Conservation (phyloP, 2,797 vertebrate species). For the Takifugu ocellatus region DNA sequence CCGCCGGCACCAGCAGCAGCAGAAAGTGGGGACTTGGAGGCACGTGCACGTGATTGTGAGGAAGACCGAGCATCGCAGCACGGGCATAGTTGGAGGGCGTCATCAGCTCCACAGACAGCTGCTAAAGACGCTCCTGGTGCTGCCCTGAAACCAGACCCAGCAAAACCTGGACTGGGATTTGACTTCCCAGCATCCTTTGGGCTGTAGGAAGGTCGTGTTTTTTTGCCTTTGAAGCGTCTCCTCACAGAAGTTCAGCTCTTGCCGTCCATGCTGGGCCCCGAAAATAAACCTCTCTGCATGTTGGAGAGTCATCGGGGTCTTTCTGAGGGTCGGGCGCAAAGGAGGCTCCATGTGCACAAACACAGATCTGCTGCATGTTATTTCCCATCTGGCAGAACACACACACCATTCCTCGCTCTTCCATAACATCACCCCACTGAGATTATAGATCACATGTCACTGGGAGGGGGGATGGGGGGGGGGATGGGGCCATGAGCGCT, state of each 20-base stretch:
- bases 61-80: no score
- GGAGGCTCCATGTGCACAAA: slow-evolving; percentile 23
- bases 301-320: slow-evolving; percentile 20
- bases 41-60: no score
- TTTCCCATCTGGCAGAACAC: slow-evolving; percentile 1
- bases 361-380: slow-evolving; percentile 2
- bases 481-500: slow-evolving; percentile 14
- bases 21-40: no score
- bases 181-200: neutral
- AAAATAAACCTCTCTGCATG: slow-evolving; percentile 37
- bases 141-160: no score
- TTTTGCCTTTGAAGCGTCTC: slow-evolving; percentile 8
- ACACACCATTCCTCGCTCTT: slow-evolving; percentile 28
- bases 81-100: no score
- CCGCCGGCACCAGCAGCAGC: no score
- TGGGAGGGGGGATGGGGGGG: slow-evolving; percentile 16
- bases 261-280: slow-evolving; percentile 17
- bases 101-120: no score
- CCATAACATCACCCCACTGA: slow-evolving; percentile 28
- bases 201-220: neutral
- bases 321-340: slow-evolving; percentile 13
- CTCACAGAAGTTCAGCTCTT: slow-evolving; percentile 26
- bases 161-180: slow-evolving; percentile 11
- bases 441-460: slow-evolving; percentile 66
- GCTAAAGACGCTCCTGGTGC: no score